Evolutionary conservation across 2,113 vertebrate species (phyloP).

Genomic region (Corapipo altera): DNA sequence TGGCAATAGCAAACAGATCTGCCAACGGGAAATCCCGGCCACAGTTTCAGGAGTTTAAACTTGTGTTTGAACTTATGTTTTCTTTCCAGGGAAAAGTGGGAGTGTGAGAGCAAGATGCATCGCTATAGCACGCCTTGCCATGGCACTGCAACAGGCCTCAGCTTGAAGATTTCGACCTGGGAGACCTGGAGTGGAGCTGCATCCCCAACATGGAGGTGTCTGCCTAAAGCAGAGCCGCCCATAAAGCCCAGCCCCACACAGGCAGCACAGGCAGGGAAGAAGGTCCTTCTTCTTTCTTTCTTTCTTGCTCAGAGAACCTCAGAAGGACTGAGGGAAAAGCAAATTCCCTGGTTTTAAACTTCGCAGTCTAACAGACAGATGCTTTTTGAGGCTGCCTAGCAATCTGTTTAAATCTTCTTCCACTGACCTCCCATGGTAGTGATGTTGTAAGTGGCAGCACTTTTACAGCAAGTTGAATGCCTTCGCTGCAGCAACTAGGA

Average conservation of each 20-base stretch:
- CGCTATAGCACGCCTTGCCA: not conserved
- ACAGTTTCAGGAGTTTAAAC: not conserved
- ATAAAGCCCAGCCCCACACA: accelerated
- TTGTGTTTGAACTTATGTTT: not conserved
- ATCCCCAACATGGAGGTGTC: not conserved
- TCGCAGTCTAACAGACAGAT: not conserved
- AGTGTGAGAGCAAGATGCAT: not conserved
- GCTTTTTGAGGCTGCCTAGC: not conserved
- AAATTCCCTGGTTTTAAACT: not conserved
- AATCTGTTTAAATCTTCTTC: not conserved
- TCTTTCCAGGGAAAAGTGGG: not conserved
- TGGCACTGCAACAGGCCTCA: not conserved
- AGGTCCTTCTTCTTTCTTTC: not conserved
- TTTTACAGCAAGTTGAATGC: not conserved
- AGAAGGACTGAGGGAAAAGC: not conserved
- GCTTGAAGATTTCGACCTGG: not conserved
- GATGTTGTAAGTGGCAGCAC: not conserved
- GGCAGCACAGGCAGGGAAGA: not conserved
- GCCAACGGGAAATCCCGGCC: not conserved
- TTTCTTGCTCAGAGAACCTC: not conserved
- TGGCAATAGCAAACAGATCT: not conserved
- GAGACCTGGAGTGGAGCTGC: not conserved
- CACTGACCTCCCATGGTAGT: not conserved
- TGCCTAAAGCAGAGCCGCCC: too few species aligned
- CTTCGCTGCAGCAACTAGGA: not conserved